Percentiles rank a stretch among this genome's conserved stretches.
Evolutionary conservation across 2,113 vertebrate genomes (phyloP).

Genomic region (Proterorhinus semilunaris): DNA sequence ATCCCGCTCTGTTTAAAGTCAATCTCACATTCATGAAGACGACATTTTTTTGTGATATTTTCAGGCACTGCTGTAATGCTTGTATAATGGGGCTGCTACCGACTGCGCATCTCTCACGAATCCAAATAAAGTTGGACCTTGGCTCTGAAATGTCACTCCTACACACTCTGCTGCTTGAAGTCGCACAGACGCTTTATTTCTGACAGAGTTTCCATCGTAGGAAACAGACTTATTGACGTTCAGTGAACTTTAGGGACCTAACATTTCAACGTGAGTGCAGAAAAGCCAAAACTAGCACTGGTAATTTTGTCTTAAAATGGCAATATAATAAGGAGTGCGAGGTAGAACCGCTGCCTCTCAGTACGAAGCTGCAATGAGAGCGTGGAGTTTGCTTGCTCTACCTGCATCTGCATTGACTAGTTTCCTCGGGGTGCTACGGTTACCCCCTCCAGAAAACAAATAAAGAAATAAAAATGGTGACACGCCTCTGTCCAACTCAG

Average conservation of each 20-base stretch:
- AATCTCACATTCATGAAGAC: constrained; percentile 18
- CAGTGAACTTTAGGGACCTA: constrained; percentile 1
- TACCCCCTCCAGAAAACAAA: too few relatives aligned
- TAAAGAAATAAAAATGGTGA: too few relatives aligned
- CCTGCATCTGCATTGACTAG: too few relatives aligned
- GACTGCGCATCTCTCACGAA: constrained; percentile 6
- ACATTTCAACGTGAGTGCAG: not conserved
- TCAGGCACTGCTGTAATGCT: constrained; percentile 12
- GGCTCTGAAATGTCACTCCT: constrained; percentile 6
- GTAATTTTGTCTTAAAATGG: too few relatives aligned
- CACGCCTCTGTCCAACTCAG: too few relatives aligned
- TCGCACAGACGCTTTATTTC: not conserved
- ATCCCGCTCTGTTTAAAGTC: constrained; percentile 17
- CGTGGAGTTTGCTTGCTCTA: too few relatives aligned
- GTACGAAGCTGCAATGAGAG: too few relatives aligned
- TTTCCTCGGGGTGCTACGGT: too few relatives aligned
- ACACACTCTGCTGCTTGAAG: not conserved
- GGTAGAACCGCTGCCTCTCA: too few relatives aligned
- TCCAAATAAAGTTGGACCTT: not conserved
- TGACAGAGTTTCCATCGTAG: not conserved
- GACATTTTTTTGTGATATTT: constrained; percentile 12
- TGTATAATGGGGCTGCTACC: constrained; percentile 1
- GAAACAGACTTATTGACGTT: constrained; percentile 11
- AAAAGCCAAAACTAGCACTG: not conserved
- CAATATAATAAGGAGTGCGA: too few relatives aligned